Evolutionary conservation across 2,797 vertebrate genomes (phyloP).

Genomic region (Rhynchotus rufescens): DNA sequence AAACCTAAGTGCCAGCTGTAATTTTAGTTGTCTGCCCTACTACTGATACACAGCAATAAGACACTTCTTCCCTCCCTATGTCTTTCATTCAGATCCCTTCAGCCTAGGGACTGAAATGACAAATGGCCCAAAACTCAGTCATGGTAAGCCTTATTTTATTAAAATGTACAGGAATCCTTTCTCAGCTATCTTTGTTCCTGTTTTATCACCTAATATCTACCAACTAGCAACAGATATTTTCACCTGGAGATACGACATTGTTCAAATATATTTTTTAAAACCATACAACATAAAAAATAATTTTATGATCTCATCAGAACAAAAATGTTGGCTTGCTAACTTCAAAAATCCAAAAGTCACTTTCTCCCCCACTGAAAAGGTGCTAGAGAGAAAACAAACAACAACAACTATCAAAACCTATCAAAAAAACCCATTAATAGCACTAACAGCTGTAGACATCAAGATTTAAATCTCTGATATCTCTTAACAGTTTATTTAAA

Average conservation of each 20-base stretch:
- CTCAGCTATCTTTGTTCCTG: background rate
- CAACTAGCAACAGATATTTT: background rate
- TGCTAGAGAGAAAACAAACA: background rate
- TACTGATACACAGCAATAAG: background rate
- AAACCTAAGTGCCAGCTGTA: background rate
- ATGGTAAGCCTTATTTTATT: conserved; percentile 59
- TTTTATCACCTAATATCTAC: background rate
- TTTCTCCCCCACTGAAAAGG: rapidly evolving
- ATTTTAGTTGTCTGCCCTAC: background rate
- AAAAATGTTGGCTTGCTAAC: background rate
- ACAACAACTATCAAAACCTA: background rate
- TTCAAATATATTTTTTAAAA: background rate
- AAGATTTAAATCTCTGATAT: background rate
- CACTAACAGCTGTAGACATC: background rate
- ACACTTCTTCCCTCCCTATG: background rate
- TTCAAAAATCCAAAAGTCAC: background rate
- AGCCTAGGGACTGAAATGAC: background rate
- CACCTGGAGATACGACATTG: background rate
- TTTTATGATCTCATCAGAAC: background rate
- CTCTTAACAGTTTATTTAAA: background rate
- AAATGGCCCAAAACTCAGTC: conserved; percentile 18
- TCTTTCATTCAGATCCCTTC: background rate
- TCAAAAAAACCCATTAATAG: background rate
- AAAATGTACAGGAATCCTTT: conserved; percentile 44
- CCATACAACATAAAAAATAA: background rate